Conservation (phyloP, 2,888 invertebrate species). For the Calephelis perditalis region DNA sequence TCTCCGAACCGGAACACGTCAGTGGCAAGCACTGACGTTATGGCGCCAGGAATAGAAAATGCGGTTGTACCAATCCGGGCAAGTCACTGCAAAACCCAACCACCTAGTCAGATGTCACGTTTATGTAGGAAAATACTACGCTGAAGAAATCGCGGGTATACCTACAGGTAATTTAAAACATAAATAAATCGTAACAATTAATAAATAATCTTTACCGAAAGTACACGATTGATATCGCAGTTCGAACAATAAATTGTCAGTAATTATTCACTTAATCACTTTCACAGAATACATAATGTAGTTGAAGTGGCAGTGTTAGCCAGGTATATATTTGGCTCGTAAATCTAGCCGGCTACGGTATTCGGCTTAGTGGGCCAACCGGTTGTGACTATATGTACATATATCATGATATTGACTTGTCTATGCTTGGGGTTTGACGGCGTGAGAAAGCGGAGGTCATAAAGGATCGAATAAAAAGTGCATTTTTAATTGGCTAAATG, state of each 20-base stretch:
- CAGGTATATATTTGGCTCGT: slow-evolving; percentile 20
- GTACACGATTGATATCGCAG: neutral
- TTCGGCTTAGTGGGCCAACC: slow-evolving; percentile 43
- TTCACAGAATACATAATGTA: slow-evolving; percentile 7
- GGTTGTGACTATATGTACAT: slow-evolving; percentile 28
- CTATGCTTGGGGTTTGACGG: slow-evolving; percentile 14
- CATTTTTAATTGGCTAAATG: no score
- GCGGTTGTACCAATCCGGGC: no score
- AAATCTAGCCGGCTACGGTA: slow-evolving; percentile 28
- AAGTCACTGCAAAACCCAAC: no score
- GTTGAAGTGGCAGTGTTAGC: slow-evolving; percentile 17
- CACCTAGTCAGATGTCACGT: no score
- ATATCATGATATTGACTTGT: slow-evolving; percentile 12
- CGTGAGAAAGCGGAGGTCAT: slow-evolving; percentile 10
- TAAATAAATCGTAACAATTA: no score
- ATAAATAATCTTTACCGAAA: neutral
- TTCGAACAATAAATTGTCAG: neutral
- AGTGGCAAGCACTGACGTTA: no score
- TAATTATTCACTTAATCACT: slow-evolving; percentile 6
- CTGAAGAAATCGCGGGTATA: no score
- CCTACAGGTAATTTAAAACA: no score
- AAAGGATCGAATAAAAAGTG: neutral
- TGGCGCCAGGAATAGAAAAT: no score
- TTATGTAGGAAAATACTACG: no score
- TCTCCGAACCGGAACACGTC: no score